Conservation (phyloP, 1,140 invertebrate species). For the Penaeus vannamei region DNA sequence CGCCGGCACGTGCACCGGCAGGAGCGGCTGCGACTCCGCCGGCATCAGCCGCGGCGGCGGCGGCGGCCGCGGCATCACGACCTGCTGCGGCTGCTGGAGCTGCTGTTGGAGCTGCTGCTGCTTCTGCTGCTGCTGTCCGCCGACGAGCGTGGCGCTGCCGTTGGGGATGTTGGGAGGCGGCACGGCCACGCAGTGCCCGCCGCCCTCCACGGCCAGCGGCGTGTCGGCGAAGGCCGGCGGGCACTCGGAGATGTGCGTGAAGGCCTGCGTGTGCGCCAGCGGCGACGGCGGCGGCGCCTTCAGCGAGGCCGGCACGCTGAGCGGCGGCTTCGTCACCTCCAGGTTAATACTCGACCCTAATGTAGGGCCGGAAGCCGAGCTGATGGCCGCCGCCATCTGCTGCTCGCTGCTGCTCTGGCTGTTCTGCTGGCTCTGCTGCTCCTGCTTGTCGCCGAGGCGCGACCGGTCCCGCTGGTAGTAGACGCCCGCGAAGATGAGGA, state of each 20-base stretch:
- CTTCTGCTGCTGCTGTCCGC: constrained; percentile 16
- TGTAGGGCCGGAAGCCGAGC: constrained; percentile 51
- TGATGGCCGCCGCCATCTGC: constrained; percentile 57
- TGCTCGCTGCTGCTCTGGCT: constrained; percentile 63
- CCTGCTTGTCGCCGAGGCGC: constrained; percentile 58
- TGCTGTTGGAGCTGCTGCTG: constrained; percentile 23
- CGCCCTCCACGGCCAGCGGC: constrained; percentile 29
- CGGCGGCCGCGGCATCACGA: constrained; percentile 43
- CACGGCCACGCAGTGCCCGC: constrained; percentile 26
- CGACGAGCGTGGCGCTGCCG: constrained; percentile 59
- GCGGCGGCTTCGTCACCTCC: constrained; percentile 56
- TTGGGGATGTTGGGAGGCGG: constrained; percentile 62
- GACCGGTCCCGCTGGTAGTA: constrained; percentile 87
- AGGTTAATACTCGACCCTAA: constrained; percentile 57
- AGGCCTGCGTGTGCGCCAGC: constrained; percentile 57
- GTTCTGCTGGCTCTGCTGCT: constrained; percentile 64
- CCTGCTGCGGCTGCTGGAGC: constrained; percentile 32
- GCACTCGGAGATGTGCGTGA: constrained; percentile 67
- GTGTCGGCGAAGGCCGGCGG: constrained; percentile 66
- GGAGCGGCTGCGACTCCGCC: constrained; percentile 62
- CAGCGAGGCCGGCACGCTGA: constrained; percentile 46
- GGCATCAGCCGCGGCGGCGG: constrained; percentile 50
- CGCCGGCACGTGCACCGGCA: constrained; percentile 59
- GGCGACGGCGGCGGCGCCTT: constrained; percentile 57
- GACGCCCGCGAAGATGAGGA: constrained; percentile 93